Base-by-base conservation (phyloP, 2,797 vertebrate species). In the Crenichthys baileyi region DNA sequence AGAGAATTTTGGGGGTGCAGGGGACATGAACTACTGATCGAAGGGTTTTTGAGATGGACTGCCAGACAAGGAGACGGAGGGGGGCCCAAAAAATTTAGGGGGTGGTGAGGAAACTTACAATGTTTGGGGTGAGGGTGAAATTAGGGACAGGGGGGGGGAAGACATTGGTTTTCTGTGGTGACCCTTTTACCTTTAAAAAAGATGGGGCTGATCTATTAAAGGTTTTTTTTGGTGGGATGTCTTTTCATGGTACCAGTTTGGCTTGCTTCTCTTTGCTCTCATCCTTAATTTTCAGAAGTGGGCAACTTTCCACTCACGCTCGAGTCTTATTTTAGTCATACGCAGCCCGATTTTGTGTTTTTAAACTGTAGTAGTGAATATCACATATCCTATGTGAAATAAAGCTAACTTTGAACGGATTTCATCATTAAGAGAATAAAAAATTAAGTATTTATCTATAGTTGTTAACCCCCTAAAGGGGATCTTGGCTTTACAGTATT, bases 391-490 rank as follows among this genome's bases (percentile, higher is more conserved):
- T 29, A 70, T 70, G 44, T 50, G 22, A 70, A 70, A 44, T 26
- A 26, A 70, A n/a, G 67, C 67, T 70, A 70, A 70, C 67, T 70
- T 22, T 70, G 46, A 26, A 46, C 1, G 18, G 36, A 41, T 70
- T 13, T 70, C 24, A 70, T 70, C 39, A 46, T 70, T 46, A 46
- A 46, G 41, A 46, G 22, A 70, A 46, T 70, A 70, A 68, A n/a
- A n/a, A n/a, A n/a, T n/a, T n/a, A n/a, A 46, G 4, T 70, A 24
- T 44, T 70, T 18, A 46, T 44, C 67, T 11, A 70, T 44, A 46
- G 22, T 70, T 70, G 67, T 48, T 70, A 26, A 70, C 67, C 22
- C 15, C 70, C 50, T 18, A 24, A 50, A 71, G 70, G 70, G 50
- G n/a, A 5, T 71, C 22, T 71, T 71, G 68, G 68, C 46, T 50